Base-by-base conservation (phyloP, 1,140 invertebrate species). In the Zaprionus capensis region DNA sequence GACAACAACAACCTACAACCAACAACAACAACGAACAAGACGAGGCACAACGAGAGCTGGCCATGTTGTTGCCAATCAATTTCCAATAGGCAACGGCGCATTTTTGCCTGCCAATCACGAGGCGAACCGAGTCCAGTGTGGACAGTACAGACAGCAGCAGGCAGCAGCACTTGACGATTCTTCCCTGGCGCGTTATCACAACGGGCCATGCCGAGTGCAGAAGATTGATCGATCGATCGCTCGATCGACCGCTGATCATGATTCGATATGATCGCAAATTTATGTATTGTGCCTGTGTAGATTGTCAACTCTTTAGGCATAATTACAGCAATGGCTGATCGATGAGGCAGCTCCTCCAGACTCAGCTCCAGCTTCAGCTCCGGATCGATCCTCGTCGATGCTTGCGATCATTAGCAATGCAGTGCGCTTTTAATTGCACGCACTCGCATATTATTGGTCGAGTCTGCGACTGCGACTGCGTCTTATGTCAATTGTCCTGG, bases 11-110 rank as follows among this genome's bases (percentile, higher is more conserved):
- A 44, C 71, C 71, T 7, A 31, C 28, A 7, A 31, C 6, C 28
- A 41, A 24, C 62, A 64, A 31, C 26, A 34, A 34, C 31, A 34
- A 34, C 31, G 6, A 55, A 24, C 36, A 20, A 31, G 28, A 28
- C 51, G 24, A 44, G 36, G 24, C 36, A 44, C 24, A 66, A 66
- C 34, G 53, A 66, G 64, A 76, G 75, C 71, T 85, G 79, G 86
- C 86, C 86, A 90, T 91, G 85, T 90, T 82, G 80, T 81, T 85
- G 85, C 76, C 86, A 84, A 83, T 87, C 82, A 86, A 86, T 86
- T 82, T 70, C 65, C 76, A 76, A 75, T 68, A 58, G 74, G 41
- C 72, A 62, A 67, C 59, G 55, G 24, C 68, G 56, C 68, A 61
- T 76, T 71, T 82, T 71, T 69, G 59, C 71, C 84, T 88, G 85